These are phyloP conservation scores for Vulpes vulpes DNA, from an alignment of 2,113 vertebrate species.

Conservation along the genomic window DNA sequence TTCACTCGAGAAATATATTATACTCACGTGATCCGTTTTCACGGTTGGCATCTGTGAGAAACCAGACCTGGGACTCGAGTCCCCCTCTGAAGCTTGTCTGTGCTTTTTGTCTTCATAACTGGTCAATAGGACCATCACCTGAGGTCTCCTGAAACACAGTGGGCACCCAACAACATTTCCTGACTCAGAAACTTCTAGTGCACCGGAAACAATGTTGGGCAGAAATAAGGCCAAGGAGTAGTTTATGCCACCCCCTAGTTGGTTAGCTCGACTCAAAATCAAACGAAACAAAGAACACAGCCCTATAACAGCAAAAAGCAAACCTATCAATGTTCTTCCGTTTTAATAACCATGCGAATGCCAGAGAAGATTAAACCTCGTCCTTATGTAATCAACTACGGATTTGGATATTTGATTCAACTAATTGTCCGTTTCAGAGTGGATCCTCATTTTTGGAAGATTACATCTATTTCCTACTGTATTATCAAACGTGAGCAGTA, in stretches of 20 bases:
- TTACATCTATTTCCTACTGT: slow-evolving; percentile 65
- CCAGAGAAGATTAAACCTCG: slow-evolving; percentile 39
- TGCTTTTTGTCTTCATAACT: background rate
- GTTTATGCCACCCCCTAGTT: background rate
- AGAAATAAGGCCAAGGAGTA: background rate
- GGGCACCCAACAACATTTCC: background rate
- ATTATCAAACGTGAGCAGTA: slow-evolving; percentile 71
- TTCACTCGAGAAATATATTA: background rate
- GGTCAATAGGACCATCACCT: background rate
- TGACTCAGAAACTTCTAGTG: background rate
- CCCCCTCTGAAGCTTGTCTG: background rate
- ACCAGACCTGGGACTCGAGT: background rate
- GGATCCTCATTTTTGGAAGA: slow-evolving; percentile 69
- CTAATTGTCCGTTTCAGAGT: slow-evolving; percentile 72
- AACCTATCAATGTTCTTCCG: background rate
- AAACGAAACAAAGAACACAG: slow-evolving; percentile 17
- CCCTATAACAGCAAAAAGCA: background rate
- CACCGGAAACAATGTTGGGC: background rate
- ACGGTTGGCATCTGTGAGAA: background rate
- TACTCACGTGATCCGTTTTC: background rate
- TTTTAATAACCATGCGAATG: slow-evolving; percentile 21
- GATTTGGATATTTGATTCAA: slow-evolving; percentile 65
- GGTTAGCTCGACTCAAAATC: background rate
- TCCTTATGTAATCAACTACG: slow-evolving; percentile 62
- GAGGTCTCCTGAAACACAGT: background rate